phyloP scores from a whole-genome alignment of 2,888 invertebrate species.

The Protula sp. region DNA sequence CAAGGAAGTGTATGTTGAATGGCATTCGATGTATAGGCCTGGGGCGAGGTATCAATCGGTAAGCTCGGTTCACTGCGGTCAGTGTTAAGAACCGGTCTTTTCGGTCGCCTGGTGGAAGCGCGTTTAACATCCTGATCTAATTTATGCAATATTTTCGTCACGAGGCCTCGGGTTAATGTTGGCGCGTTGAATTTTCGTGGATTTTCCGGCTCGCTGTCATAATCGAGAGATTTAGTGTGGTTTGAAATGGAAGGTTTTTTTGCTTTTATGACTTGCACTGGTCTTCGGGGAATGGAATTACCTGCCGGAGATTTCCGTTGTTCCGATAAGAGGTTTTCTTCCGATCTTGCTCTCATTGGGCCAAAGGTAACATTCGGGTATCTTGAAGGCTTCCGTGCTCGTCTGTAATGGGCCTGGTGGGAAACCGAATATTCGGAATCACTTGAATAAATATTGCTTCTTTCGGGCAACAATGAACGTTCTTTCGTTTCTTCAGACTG shows the following conservation, averaged over 20 bases:
- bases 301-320: not conserved
- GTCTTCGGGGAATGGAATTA: not conserved
- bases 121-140: not conserved
- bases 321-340: not conserved
- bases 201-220: not conserved
- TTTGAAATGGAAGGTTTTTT: too few species aligned
- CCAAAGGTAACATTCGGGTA: not conserved
- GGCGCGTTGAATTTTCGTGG: not conserved
- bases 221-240: too few species aligned
- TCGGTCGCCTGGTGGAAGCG: not conserved
- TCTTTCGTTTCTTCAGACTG: not conserved
- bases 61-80: too few species aligned
- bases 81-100: too few species aligned
- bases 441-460: not conserved
- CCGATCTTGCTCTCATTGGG: not conserved
- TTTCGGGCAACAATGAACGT: too few species aligned
- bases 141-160: not conserved
- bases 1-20: not conserved
- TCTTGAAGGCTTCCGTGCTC: not conserved
- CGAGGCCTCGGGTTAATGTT: not conserved
- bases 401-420: too few species aligned
- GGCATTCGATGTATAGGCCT: not conserved
- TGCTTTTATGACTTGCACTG: too few species aligned
- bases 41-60: not conserved
- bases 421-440: not conserved